These are phyloP conservation scores for Smithornis capensis DNA, from an alignment of 2,113 vertebrate genomes.

Conservation along the genomic window DNA sequence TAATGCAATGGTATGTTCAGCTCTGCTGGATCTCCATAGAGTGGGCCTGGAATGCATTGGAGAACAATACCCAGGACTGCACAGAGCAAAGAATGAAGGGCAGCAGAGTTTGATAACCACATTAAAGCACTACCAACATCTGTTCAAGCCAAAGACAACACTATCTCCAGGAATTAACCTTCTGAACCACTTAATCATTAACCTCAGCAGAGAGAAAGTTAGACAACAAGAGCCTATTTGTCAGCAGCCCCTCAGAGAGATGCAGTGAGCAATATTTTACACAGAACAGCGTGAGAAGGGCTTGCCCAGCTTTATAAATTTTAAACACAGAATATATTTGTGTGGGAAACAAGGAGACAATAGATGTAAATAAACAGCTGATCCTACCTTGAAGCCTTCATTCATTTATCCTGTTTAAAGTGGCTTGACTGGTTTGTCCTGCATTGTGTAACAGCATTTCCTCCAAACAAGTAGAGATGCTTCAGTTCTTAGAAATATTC, in stretches of 20 bases:
- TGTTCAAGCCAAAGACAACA: constrained; percentile 92
- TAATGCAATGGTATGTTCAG: constrained; percentile 78
- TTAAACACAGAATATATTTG: constrained; percentile 78
- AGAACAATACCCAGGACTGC: constrained; percentile 80
- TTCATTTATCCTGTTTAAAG: constrained; percentile 6
- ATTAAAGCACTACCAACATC: constrained; percentile 98
- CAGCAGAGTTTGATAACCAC: constrained; percentile 95
- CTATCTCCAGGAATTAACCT: constrained; percentile 92
- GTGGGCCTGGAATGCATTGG: constrained; percentile 82
- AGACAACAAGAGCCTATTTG: constrained; percentile 94
- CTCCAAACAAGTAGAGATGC: not conserved
- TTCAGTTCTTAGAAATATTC: not conserved
- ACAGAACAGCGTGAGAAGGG: constrained; percentile 91
- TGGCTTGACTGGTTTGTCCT: not conserved
- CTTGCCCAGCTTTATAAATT: constrained; percentile 73
- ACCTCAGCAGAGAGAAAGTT: constrained; percentile 87
- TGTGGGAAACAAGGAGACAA: constrained; percentile 79
- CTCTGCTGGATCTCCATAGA: constrained; percentile 85
- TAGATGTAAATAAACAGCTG: constrained; percentile 75
- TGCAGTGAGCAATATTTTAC: constrained; percentile 87
- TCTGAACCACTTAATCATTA: constrained; percentile 94
- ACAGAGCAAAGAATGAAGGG: constrained; percentile 85
- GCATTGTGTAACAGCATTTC: not conserved
- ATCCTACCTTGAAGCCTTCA: constrained; percentile 40
- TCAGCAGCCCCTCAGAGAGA: constrained; percentile 80